Conservation (phyloP, 1,140 invertebrate genomes). For the Hesperophylax magnus region DNA sequence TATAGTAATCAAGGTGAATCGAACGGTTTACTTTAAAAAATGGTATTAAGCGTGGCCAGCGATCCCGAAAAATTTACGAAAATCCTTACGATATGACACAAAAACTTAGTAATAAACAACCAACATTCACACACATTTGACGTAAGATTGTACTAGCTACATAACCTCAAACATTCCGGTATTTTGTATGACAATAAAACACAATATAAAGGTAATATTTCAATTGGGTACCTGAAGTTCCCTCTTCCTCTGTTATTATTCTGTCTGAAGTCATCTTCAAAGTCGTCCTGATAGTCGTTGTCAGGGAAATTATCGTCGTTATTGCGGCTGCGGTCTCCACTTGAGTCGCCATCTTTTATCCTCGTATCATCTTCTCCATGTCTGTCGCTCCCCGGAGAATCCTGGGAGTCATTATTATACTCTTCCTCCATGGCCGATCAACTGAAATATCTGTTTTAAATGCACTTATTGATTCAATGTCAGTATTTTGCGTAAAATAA, state of each 20-base stretch:
- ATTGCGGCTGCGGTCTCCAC: background rate
- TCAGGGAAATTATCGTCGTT: slow-evolving; percentile 35
- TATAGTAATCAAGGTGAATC: no score
- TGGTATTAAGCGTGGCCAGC: no score
- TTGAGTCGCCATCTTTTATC: slow-evolving; percentile 38
- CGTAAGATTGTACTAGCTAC: no score
- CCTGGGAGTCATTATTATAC: slow-evolving; percentile 37
- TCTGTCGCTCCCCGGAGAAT: slow-evolving; percentile 3
- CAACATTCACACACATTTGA: no score
- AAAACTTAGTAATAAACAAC: no score
- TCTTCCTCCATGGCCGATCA: slow-evolving; percentile 45
- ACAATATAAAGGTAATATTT: background rate
- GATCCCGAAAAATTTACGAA: no score
- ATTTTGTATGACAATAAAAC: no score
- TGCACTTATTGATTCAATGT: background rate
- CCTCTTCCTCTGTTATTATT: slow-evolving; percentile 37
- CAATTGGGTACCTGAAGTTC: slow-evolving; percentile 45
- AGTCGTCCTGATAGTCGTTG: slow-evolving; percentile 46
- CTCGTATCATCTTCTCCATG: slow-evolving; percentile 3
- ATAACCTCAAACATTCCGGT: no score
- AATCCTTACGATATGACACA: no score
- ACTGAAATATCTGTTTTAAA: background rate
- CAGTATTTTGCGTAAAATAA: background rate
- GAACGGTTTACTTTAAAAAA: no score
- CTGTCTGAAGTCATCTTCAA: slow-evolving; percentile 52